Evolutionary conservation across 2,888 invertebrate species (phyloP), one percentile per base, ranked within the genome.

Genomic region (Plemyria rubiginata): DNA sequence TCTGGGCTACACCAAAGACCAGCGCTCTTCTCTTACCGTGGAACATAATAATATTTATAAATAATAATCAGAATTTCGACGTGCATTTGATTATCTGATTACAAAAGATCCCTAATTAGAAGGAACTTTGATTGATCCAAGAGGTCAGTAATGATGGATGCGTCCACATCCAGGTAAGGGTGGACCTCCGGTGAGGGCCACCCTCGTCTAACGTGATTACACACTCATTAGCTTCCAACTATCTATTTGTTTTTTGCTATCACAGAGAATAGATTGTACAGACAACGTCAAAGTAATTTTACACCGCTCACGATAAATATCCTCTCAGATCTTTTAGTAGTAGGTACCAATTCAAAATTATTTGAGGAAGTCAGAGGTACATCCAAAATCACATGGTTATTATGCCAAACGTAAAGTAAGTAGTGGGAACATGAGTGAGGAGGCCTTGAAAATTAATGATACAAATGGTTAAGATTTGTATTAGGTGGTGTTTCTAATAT

Each of bases 161-260:
- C 81, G 79, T 32, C 32, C 8, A 22, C 32, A 1, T 78, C 85
- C 46, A 83, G 85, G 89, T 86, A 88, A 82, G 71, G 71, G 67
- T 65, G 69, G 88, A 86, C 87, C 88, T 86, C 89, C 89, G 82
- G 85, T 74, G 81, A 58, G 87, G 84, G 72, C 88, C 90, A 90
- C 90, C 90, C 91, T 86, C 82, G 82, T 67, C 86, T 80, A 84
- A 87, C 85, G 66, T 88, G 87, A 90, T 91, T 88, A 90, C 87
- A 88, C 85, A 89, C 88, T 88, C 88, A 90, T 91, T 90, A 88
- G 84, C 82, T 85, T 79, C 81, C 79, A 86, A 84, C 50, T 50
- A 50, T 81, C 87, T 85, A 81, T 81, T 86, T 50, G 81, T 84
- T 88, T 86, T 85, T 84, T 80, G 70, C 68, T 72, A 72, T 53